Conservation (phyloP, 2,113 vertebrate species). For the Athene noctua region DNA sequence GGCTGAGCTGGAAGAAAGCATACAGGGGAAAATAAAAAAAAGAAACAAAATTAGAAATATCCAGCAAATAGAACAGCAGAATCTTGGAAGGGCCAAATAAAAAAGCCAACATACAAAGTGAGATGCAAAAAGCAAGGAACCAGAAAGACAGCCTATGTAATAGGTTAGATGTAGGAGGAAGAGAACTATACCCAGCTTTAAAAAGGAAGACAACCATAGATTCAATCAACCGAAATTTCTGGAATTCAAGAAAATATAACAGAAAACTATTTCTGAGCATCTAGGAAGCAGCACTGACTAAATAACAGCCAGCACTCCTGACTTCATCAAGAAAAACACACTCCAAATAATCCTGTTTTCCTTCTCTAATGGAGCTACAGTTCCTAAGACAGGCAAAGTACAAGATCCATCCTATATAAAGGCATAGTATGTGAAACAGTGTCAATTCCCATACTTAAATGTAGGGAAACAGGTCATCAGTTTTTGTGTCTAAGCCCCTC, state of each 20-base stretch:
- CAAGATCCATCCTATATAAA: not conserved
- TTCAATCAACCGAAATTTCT: not conserved
- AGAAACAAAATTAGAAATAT: not conserved
- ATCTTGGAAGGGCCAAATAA: not conserved
- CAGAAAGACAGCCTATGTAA: not conserved
- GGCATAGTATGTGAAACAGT: not conserved
- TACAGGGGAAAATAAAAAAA: accelerated
- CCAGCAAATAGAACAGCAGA: not conserved
- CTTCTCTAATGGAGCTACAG: not conserved
- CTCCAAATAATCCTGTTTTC: not conserved
- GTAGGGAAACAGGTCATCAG: not conserved
- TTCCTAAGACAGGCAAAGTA: accelerated
- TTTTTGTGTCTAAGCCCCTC: not conserved
- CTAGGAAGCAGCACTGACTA: not conserved
- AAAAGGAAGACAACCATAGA: not conserved
- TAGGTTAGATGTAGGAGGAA: not conserved
- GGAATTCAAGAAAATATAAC: not conserved
- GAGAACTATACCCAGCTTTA: not conserved
- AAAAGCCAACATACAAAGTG: not conserved
- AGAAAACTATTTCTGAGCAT: not conserved
- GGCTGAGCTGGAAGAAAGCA: not conserved
- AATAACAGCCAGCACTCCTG: not conserved
- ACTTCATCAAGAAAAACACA: not conserved
- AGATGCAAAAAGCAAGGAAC: not conserved
- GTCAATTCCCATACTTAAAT: not conserved